Evolutionary conservation across 2,113 vertebrate species (phyloP), one percentile per base, ranked within the genome.

Genomic region (Mus pahari): DNA sequence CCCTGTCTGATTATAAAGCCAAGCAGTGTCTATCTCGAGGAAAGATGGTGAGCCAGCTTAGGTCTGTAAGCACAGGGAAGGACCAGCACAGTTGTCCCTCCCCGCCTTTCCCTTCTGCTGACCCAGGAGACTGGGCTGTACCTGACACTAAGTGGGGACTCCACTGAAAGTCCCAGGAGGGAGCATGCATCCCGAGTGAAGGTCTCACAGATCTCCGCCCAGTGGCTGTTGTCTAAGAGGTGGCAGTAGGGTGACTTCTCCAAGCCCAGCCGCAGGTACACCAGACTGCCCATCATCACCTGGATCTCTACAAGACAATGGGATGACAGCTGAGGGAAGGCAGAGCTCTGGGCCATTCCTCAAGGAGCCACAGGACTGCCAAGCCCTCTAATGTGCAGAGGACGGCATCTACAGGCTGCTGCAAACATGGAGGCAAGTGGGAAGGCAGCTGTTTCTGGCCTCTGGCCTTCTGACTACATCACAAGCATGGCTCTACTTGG

Each of bases 141-240:
- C 99, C 99, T 99, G 98, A 99, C 99, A n/a, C 99, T 99, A 94
- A 99, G 99, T 1, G 99, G 99, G 9, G 99, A 99, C 98, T 99
- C 99, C 90, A 99, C 99, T 3, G 99, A 99, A 90, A 99, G 99
- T 66, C 99, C 99, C 90, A 99, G 98, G 95, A 99, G 98, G 79
- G 99, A 98, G 9, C 99, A 99, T 73, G 99, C 99, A 16, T 99
- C 99, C 66, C 99, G 98, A 66, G 99, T 99, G 96, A 99, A 99
- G 97, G 99, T 99, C 97, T 99, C 99, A 68, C 99, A 99, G 98
- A 99, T 99, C 97, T 99, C 99, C 0, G 99, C 99, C 99, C 99
- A 99, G 92, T 99, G 99, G 97, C 99, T 99, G 70, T 98, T 99
- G 98, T 99, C 99, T 96, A 99, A 98, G 92, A 99, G 98, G 95